A percentile compares a stretch with the other conserved stretches of the same genome.
phyloP scores from a whole-genome alignment of 2,113 vertebrate species.

The Podocnemis expansa region DNA sequence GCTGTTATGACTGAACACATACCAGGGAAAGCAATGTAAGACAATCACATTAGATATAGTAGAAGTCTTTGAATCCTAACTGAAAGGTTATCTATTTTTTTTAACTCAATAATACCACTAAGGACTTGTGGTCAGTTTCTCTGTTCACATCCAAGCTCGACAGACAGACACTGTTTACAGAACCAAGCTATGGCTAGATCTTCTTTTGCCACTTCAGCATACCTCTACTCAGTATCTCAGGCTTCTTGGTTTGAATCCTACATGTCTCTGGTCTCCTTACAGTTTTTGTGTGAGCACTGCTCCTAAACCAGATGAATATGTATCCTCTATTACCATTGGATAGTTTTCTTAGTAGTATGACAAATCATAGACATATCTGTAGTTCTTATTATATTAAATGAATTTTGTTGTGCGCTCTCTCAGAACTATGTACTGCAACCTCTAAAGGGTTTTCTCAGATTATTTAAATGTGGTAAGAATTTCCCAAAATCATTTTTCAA shows the following conservation, averaged over 20 bases:
- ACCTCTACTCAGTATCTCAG: not conserved
- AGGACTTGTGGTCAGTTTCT: not conserved
- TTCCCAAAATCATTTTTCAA: not conserved
- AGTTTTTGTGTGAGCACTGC: not conserved
- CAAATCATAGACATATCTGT: not conserved
- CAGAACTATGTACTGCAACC: no score
- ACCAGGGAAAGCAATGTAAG: not conserved
- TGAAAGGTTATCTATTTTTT: not conserved
- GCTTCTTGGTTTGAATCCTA: not conserved
- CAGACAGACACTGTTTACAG: not conserved
- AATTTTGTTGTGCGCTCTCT: no score
- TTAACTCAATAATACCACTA: not conserved
- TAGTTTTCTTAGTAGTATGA: not conserved
- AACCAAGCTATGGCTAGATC: not conserved
- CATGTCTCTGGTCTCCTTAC: not conserved
- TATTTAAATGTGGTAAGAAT: no score
- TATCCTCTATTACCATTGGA: not conserved
- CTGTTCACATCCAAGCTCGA: not conserved
- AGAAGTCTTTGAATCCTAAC: not conserved
- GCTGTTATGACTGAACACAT: not conserved
- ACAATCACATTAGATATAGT: not conserved
- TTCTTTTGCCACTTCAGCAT: not conserved
- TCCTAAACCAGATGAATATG: not conserved
- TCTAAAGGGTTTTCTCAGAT: no score
- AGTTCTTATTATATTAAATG: no score